Evolutionary conservation across 2,797 vertebrate species (phyloP), one percentile per base, ranked within the genome.

Genomic region (Halcyon chelicuti): DNA sequence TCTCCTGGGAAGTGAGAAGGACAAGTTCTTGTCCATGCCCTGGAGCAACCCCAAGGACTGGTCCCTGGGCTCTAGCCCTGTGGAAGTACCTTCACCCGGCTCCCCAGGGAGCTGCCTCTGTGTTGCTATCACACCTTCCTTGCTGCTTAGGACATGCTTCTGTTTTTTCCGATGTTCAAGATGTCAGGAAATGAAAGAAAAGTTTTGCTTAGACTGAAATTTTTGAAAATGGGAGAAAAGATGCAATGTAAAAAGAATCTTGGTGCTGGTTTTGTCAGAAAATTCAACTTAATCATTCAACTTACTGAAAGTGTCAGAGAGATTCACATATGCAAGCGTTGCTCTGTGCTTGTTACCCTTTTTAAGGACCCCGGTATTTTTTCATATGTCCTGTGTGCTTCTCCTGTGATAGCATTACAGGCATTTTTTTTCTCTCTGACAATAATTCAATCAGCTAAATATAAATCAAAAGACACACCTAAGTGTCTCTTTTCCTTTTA

Each of bases 371-470:
- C 10, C 61, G 40, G 23, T 49, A 14, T 25, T 76, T 74, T 86
- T 86, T 75, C 8, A 0, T 29, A 26, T 16, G 4, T 63, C 44
- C 66, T 54, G 14, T 51, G 49, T 49, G 18, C 44, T 66, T 84
- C 55, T 61, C 17, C 72, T 49, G 70, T 74, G 63, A 42, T 81
- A 91, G n/a, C 57, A 29, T 76, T 93, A 85, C 54, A 77, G 82
- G 40, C 67, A 47, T 83, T 96, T 94, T 49, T 49, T 23, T 26
- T 72, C 44, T 52, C 52, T 73, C 76, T 46, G 60, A 61, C 44
- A 94, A 58, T 90, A 73, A 82, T 77, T 86, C 73, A 92, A 83
- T 61, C 80, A 80, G 77, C 47, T 67, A 94, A 96, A 88, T 79
- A 67, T 77, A 94, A 94, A 96, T 67, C 37, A 87, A 85, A 91